Evolutionary conservation across 1,140 invertebrate genomes (phyloP).

Genomic region (Megalonaias nervosa): DNA sequence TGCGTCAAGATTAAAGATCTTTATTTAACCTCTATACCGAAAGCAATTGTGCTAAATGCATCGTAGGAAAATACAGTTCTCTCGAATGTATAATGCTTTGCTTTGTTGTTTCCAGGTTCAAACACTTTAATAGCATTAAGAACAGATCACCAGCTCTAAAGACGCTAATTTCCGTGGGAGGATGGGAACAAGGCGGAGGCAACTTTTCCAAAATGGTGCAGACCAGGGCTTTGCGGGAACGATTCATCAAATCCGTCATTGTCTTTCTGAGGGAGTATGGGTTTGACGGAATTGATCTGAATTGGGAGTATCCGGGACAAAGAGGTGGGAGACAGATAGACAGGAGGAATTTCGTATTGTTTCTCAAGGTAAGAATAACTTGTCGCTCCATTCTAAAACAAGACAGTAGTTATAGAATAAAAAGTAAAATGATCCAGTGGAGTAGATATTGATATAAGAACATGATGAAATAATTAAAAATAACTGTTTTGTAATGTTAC

Average conservation of each 20-base stretch:
- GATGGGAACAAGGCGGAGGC: conserved; percentile 89
- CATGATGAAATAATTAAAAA: too few relatives aligned
- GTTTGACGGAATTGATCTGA: conserved; percentile 53
- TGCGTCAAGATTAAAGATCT: too few relatives aligned
- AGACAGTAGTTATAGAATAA: too few relatives aligned
- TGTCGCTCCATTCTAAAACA: background rate
- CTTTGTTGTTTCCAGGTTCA: conserved; percentile 71
- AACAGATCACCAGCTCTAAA: conserved; percentile 81
- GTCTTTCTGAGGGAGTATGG: conserved; percentile 85
- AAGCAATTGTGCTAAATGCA: too few relatives aligned
- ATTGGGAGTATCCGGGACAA: conserved; percentile 66
- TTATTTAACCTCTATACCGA: too few relatives aligned
- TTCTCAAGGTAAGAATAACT: conserved; percentile 31
- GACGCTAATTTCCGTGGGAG: conserved; percentile 87
- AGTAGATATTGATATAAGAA: too few relatives aligned
- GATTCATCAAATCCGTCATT: conserved; percentile 93
- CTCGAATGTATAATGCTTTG: too few relatives aligned
- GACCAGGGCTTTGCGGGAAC: conserved; percentile 76
- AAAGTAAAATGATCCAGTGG: too few relatives aligned
- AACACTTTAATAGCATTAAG: conserved; percentile 90
- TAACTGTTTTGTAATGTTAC: too few relatives aligned
- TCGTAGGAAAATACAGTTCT: too few relatives aligned
- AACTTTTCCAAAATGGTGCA: conserved; percentile 79
- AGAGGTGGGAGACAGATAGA: conserved; percentile 28
- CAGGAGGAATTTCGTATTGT: conserved; percentile 25